Base-by-base conservation (phyloP, 2,888 invertebrate species). In the Drosophila imparisetae region DNA sequence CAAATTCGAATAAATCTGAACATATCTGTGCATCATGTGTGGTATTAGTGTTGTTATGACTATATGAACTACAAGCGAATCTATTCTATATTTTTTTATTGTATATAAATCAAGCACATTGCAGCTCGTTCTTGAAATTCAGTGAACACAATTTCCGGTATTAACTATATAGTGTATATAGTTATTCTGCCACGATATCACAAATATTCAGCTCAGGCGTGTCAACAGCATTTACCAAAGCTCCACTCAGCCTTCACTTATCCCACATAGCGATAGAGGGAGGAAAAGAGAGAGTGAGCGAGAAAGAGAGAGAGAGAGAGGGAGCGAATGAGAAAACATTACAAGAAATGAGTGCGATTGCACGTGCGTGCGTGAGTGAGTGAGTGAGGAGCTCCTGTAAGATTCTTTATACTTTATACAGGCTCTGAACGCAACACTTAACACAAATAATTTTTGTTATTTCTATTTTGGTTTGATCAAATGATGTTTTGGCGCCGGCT, bases 401-500 rank as follows among this genome's bases (percentile, higher is more conserved):
- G 53, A 66, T 48, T 48, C 45, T 54, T 60, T 59, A 18, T 27
- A 40, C 40, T 50, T 40, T 73, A 68, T 49, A n/a, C 45, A 50
- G 57, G 53, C 75, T 79, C 64, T 65, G 52, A 59, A 34, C 52
- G 29, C 49, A 32, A 40, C 38, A 67, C 64, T 74, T 54, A 74
- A 61, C 74, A 76, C 61, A 75, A 62, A 78, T 53, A 59, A 11
- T 13, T 57, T 67, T 68, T 34, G n/a, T 45, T 34, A 50, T 65
- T 79, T 68, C 52, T 63, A 69, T 73, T 78, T 79, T 62, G 63
- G 32, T 48, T 64, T 53, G 21, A 50, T 53, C 54, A 50, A 54
- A 67, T 54, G 27, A 54, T 36, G 45, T 68, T 79, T 76, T 79
- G 76, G 68, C 75, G 75, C 61, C 75, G 74, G 63, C 27, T 73